Percentiles rank a stretch among this genome's conserved stretches.
Evolutionary conservation across 2,888 invertebrate genomes (phyloP).

Genomic region (Chydorus sphaericus): DNA sequence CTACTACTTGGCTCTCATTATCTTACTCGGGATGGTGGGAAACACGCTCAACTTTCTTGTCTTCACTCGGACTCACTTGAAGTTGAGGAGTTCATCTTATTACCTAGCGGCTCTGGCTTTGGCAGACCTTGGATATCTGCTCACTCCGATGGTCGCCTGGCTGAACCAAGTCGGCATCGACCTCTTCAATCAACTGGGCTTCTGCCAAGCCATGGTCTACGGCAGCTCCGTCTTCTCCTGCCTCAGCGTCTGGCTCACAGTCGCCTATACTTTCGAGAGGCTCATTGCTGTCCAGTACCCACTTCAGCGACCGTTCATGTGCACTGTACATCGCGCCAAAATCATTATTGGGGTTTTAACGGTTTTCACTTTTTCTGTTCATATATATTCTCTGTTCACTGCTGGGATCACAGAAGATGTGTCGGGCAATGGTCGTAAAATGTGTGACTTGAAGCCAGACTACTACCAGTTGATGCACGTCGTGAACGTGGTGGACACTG

Average conservation of each 20-base stretch:
- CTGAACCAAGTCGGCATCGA: constrained; percentile 26
- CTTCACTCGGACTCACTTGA: constrained; percentile 42
- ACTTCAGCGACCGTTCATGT: constrained; percentile 49
- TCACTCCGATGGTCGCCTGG: constrained; percentile 39
- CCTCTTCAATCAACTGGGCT: constrained; percentile 22
- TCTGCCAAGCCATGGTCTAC: constrained; percentile 24
- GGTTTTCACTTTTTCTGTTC: constrained; percentile 37
- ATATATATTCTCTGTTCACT: constrained; percentile 36
- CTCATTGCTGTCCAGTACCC: constrained; percentile 70
- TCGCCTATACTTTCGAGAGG: constrained; percentile 69
- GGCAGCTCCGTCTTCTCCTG: background rate
- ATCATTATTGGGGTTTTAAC: constrained; percentile 40
- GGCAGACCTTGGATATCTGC: constrained; percentile 43
- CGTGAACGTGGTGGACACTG: constrained; percentile 54
- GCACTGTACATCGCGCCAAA: constrained; percentile 55
- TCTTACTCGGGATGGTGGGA: constrained; percentile 42
- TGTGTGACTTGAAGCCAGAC: constrained; percentile 33
- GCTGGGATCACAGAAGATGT: constrained; percentile 33
- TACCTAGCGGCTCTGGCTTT: constrained; percentile 45
- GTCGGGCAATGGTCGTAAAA: constrained; percentile 9
- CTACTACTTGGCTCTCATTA: constrained; percentile 44
- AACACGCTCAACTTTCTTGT: constrained; percentile 43
- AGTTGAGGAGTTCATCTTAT: constrained; percentile 44
- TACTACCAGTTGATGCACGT: constrained; percentile 40
- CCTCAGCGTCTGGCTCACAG: constrained; percentile 49